Conservation (phyloP, 1,140 invertebrate genomes). For the Stratiolaelaps scimitus region DNA sequence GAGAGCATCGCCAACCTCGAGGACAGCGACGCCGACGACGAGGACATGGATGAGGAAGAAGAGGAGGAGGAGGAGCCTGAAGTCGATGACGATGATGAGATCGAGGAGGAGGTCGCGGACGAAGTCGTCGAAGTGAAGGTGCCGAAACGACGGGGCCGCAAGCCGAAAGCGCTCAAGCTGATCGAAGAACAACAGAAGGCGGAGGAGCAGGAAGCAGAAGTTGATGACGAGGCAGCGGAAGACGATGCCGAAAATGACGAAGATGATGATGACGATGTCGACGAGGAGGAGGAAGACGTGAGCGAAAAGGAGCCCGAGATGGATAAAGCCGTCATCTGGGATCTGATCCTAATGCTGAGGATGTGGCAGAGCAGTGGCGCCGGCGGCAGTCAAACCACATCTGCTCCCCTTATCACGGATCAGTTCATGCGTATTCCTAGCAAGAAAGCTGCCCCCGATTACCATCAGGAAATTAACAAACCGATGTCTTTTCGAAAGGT, state of each 20-base stretch:
- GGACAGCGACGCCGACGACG: constrained; percentile 15
- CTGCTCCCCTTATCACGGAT: background rate
- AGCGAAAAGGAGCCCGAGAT: background rate
- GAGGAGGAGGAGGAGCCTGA: background rate
- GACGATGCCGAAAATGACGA: background rate
- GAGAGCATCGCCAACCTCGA: constrained; percentile 11
- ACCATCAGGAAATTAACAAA: constrained; percentile 91
- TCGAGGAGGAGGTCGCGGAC: background rate
- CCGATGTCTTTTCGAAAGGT: constrained; percentile 90
- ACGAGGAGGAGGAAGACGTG: background rate
- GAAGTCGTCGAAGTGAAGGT: background rate
- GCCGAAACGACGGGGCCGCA: background rate
- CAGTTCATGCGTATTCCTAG: constrained; percentile 26
- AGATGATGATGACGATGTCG: constrained; percentile 9
- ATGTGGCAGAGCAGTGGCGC: constrained; percentile 8
- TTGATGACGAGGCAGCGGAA: background rate
- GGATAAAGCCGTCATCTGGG: background rate
- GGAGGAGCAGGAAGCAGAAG: background rate
- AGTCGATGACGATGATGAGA: constrained; percentile 7
- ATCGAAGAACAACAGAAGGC: background rate
- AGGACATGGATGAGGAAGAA: constrained; percentile 3
- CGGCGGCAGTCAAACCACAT: background rate
- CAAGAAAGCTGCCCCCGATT: constrained; percentile 53
- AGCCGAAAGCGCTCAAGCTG: background rate
- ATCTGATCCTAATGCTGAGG: background rate